Evolutionary conservation across 2,797 vertebrate species (phyloP), one percentile per base, ranked within the genome.

Genomic region (Microhierax caerulescens): DNA sequence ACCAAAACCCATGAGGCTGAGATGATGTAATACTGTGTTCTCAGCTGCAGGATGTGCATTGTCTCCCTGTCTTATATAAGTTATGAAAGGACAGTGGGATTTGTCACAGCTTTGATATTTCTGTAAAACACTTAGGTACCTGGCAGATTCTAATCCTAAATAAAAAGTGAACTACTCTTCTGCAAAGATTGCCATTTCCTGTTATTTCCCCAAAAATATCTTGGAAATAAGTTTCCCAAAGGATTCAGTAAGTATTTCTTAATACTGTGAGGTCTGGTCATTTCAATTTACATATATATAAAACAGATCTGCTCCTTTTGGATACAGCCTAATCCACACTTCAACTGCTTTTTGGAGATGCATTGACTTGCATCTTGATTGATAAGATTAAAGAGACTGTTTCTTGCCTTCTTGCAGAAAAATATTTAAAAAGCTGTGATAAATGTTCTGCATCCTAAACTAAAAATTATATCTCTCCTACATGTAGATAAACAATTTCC

Each of bases 401-500:
- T 95, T 77, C 84, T 94, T 88, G 27, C 20, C 85, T 82, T 56
- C 54, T 45, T 90, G 36, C 54, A 89, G 69, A 60, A 90, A 75
- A 88, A 78, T 41, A n/a, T 51, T 59, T 83, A 0, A 81, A 91
- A 95, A 84, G 32, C 28, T 69, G 15, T 90, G 73, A 92, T 69
- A 78, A 94, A 65, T 76, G 48, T 73, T 84, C 80, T 73, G 20
- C 72, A 50, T 88, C 77, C 88, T 36, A 87, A 76, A 90, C 67
- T 86, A 70, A 92, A 91, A 90, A 82, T n/a, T 0, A 9, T 88
- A 2, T 56, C 47, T 92, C 80, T 93, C 74, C 75, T 91, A 43
- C 43, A 57, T 43, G 19, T 41, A 53, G 39, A 84, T 76, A 96
- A 95, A 94, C 54, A 82, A 92, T 90, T 95, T 90, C 90, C 80